phyloP scores from a whole-genome alignment of 2,113 vertebrate genomes.

The Austrofundulus limnaeus region DNA sequence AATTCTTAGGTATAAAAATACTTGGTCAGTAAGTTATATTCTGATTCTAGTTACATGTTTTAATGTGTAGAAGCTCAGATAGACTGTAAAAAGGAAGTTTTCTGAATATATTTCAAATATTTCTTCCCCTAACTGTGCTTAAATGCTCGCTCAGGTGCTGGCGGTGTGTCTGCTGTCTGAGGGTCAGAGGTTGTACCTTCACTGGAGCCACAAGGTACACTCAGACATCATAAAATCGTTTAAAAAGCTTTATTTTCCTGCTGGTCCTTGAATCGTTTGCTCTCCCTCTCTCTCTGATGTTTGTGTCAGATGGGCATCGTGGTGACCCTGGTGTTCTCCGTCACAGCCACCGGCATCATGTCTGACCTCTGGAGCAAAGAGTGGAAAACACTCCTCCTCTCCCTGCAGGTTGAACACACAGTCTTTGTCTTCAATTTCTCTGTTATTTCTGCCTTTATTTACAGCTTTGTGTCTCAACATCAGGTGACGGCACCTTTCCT shows the following conservation, averaged over 20 bases:
- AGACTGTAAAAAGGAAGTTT: no score
- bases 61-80: no score
- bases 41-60: no score
- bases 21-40: no score
- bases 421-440: no score
- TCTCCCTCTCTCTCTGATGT: background rate
- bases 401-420: conserved; percentile 81
- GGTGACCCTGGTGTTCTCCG: conserved; percentile 76
- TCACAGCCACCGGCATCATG: conserved; percentile 75
- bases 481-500: conserved; percentile 88
- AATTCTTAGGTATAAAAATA: no score
- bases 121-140: background rate
- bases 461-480: conserved; percentile 6
- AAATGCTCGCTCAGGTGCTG: conserved; percentile 77
- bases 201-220: conserved; percentile 90
- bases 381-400: conserved; percentile 84
- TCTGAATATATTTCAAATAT: background rate
- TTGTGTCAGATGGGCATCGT: conserved; percentile 79
- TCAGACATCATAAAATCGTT: background rate
- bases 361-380: conserved; percentile 82
- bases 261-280: no score
- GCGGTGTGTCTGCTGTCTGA: conserved; percentile 86
- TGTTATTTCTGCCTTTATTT: no score
- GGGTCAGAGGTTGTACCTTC: conserved; percentile 85
- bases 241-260: no score